A percentile compares a stretch with the other conserved stretches of the same genome.
phyloP scores from a whole-genome alignment of 1,140 invertebrate genomes.

The Conopomorpha cramerella region DNA sequence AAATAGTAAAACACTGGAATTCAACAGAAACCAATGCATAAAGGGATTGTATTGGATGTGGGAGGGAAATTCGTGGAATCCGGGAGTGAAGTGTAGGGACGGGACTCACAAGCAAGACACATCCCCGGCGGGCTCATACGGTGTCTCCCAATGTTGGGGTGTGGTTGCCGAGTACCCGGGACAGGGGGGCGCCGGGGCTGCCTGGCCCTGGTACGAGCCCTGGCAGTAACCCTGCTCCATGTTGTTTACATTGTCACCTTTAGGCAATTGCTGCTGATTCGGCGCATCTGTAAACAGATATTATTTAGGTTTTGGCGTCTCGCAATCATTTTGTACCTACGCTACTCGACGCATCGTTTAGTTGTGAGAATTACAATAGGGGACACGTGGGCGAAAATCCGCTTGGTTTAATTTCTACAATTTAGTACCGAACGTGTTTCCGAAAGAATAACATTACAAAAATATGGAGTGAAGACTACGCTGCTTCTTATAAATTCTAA shows the following conservation, averaged over 20 bases:
- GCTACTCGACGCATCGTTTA: no score
- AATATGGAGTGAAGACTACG: no score
- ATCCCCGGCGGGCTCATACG: slow-evolving; percentile 52
- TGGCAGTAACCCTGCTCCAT: slow-evolving; percentile 33
- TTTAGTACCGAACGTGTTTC: no score
- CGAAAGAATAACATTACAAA: no score
- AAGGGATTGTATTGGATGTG: slow-evolving; percentile 2
- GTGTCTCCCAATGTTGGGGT: slow-evolving; percentile 31
- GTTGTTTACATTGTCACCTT: slow-evolving; percentile 63
- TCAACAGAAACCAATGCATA: slow-evolving; percentile 4
- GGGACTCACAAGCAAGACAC: slow-evolving; percentile 58
- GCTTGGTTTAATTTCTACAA: no score
- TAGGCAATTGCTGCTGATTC: slow-evolving; percentile 37
- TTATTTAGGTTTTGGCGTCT: no score
- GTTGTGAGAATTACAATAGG: no score
- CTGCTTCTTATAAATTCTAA: no score
- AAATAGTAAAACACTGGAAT: no score
- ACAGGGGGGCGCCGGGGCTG: slow-evolving; percentile 21
- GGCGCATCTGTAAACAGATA: slow-evolving; percentile 50
- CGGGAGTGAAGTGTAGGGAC: slow-evolving; percentile 26
- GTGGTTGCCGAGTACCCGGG: slow-evolving; percentile 32
- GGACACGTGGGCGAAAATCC: no score
- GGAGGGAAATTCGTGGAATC: slow-evolving; percentile 11
- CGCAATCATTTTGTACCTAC: no score
- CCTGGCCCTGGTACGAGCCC: slow-evolving; percentile 32